phyloP scores from a whole-genome alignment of 2,113 vertebrate species.

The Sterrhoptilus dennistouni region DNA sequence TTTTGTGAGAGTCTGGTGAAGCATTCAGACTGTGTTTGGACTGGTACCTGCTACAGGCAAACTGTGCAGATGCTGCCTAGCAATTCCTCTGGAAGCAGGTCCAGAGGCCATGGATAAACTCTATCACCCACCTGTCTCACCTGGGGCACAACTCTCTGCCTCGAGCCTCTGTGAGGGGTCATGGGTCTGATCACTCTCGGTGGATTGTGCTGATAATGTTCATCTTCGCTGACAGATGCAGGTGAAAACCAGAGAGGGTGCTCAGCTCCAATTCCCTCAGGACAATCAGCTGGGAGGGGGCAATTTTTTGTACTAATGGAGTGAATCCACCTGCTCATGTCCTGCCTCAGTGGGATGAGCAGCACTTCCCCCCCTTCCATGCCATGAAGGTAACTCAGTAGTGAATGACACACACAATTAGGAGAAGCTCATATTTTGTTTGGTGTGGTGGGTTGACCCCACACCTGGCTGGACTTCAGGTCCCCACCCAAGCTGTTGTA shows the following conservation, averaged over 20 bases:
- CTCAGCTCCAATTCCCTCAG: neutral
- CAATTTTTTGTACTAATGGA: neutral
- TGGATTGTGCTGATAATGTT: neutral
- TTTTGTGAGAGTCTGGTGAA: neutral
- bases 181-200: neutral
- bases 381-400: neutral
- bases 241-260: neutral
- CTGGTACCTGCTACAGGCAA: neutral
- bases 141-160: neutral
- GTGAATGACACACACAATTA: neutral
- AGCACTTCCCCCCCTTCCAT: rapidly evolving
- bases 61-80: neutral
- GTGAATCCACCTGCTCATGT: rapidly evolving
- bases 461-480: neutral
- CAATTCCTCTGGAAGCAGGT: neutral
- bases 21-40: neutral
- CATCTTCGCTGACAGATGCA: neutral
- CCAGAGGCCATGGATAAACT: neutral
- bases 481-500: neutral
- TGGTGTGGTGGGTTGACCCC: neutral
- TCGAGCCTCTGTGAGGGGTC: rapidly evolving
- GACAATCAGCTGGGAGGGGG: neutral
- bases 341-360: neutral
- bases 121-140: rapidly evolving
- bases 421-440: neutral